A percentile compares a stretch with the other conserved stretches of the same genome.
Evolutionary conservation across 2,888 invertebrate species (phyloP).

Genomic region (Choristoneura rosaceana): DNA sequence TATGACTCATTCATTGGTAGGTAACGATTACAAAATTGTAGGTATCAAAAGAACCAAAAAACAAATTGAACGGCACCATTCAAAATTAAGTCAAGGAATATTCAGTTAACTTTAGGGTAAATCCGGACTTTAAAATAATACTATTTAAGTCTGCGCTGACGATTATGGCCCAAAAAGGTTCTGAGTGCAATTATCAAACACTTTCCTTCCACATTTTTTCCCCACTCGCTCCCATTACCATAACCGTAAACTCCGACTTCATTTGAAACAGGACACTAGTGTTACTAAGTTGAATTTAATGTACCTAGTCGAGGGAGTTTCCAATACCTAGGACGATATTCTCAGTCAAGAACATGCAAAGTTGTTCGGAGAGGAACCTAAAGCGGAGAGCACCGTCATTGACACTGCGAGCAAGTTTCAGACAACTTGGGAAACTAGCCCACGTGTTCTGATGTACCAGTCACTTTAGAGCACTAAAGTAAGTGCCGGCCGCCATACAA

Average conservation of each 20-base stretch:
- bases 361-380: slow-evolving; percentile 54
- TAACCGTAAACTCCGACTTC: slow-evolving; percentile 5
- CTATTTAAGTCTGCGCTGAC: slow-evolving; percentile 12
- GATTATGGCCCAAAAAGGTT: slow-evolving; percentile 29
- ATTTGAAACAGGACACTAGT: slow-evolving; percentile 1
- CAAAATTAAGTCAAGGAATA: background rate
- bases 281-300: slow-evolving; percentile 29
- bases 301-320: slow-evolving; percentile 28
- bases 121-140: slow-evolving; percentile 30
- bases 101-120: background rate
- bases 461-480: slow-evolving; percentile 14
- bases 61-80: background rate
- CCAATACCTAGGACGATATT: slow-evolving; percentile 19
- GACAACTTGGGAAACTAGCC: slow-evolving; percentile 58
- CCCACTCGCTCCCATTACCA: slow-evolving; percentile 14
- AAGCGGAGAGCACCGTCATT: slow-evolving; percentile 59
- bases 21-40: background rate
- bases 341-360: slow-evolving; percentile 38
- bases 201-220: slow-evolving; percentile 33
- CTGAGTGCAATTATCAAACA: slow-evolving; percentile 34
- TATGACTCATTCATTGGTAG: background rate
- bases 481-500: background rate
- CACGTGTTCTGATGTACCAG: slow-evolving; percentile 39
- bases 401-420: slow-evolving; percentile 67
- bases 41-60: background rate